Conservation (phyloP, 2,113 vertebrate species). For the Pavo muticus region DNA sequence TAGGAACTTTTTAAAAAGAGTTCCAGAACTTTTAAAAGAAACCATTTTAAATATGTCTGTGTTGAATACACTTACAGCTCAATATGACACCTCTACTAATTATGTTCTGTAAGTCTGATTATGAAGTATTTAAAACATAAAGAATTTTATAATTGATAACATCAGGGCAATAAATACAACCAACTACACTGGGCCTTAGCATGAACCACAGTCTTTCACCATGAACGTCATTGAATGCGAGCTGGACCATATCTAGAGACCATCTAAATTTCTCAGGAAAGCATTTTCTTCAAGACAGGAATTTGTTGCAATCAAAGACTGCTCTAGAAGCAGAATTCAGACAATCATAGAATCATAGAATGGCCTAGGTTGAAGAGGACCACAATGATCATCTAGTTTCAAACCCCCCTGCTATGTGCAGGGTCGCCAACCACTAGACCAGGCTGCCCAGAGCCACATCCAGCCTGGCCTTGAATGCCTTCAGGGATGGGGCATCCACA, state of each 20-base stretch:
- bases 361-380: no score
- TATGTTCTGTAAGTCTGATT: background rate
- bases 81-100: background rate
- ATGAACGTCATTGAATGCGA: background rate
- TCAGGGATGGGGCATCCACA: no score
- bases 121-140: background rate
- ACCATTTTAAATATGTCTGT: background rate
- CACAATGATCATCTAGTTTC: no score
- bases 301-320: background rate
- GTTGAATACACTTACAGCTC: background rate
- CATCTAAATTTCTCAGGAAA: background rate
- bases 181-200: fast-evolving
- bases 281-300: background rate
- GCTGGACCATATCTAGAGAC: background rate
- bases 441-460: no score
- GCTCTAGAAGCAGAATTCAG: background rate
- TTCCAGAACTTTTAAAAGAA: slow-evolving; percentile 31
- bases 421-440: no score
- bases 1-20: background rate
- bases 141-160: background rate
- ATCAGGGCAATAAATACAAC: fast-evolving
- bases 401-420: no score
- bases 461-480: no score
- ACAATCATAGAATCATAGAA: no score
- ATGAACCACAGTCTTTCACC: background rate